phyloP scores from a whole-genome alignment of 2,888 invertebrate genomes.

The Drosophila eohydei region DNA sequence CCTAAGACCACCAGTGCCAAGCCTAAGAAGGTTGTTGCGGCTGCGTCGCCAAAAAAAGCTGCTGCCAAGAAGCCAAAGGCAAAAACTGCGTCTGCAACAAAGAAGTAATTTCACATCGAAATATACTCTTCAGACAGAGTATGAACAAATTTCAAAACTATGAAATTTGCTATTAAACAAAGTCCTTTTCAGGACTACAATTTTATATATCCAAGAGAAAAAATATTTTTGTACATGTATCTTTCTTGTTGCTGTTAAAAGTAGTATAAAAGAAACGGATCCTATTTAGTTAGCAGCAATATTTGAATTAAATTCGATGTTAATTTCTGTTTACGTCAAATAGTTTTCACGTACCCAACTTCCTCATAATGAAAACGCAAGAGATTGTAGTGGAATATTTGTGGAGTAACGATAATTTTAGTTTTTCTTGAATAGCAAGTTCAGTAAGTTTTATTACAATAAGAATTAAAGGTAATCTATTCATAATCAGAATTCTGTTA shows the following conservation, averaged over 20 bases:
- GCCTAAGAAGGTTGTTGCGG: conserved; percentile 38
- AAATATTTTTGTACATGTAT: background rate
- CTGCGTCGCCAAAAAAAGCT: conserved; percentile 40
- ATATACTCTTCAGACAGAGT: background rate
- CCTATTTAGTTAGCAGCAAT: too few relatives aligned
- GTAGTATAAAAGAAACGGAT: too few relatives aligned
- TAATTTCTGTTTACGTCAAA: too few relatives aligned
- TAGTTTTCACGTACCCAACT: too few relatives aligned
- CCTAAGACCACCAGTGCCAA: conserved; percentile 36
- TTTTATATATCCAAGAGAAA: background rate
- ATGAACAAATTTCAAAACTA: conserved; percentile 3
- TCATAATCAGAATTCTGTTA: background rate
- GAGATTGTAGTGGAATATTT: too few relatives aligned
- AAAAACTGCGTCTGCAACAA: conserved; percentile 34
- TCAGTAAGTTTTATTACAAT: background rate
- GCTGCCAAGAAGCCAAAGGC: conserved; percentile 47
- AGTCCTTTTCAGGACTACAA: conserved; percentile 10
- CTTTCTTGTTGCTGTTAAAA: too few relatives aligned
- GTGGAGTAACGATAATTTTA: too few relatives aligned
- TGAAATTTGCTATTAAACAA: conserved; percentile 5
- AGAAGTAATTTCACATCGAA: conserved; percentile 35
- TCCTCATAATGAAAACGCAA: too few relatives aligned
- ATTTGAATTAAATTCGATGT: too few relatives aligned
- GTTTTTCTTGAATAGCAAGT: too few relatives aligned
- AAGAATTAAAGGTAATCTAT: background rate